Percentiles rank a stretch among this genome's conserved stretches.
These are phyloP conservation scores for Magallana nippona DNA, from an alignment of 2,888 invertebrate species.

Conservation along the genomic window DNA sequence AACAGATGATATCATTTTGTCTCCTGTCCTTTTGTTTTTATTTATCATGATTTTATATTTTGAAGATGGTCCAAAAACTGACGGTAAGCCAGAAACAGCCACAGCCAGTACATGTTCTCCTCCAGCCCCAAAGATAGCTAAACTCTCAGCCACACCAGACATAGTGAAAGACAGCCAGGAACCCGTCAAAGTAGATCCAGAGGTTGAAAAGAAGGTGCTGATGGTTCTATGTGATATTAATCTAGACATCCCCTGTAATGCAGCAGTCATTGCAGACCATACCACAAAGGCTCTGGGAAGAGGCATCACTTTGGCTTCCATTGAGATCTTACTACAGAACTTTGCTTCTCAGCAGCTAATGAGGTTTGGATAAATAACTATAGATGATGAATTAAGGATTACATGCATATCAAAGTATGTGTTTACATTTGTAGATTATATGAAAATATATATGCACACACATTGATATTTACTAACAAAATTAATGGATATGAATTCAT, in stretches of 20 bases:
- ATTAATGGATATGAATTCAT: too few species aligned
- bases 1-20: too few species aligned
- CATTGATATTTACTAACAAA: too few species aligned
- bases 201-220: conserved; percentile 85
- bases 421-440: too few species aligned
- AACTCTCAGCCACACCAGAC: background rate
- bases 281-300: conserved; percentile 82
- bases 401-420: background rate
- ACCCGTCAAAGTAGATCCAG: conserved; percentile 81
- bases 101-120: background rate
- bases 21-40: background rate
- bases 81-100: background rate
- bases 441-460: too few species aligned
- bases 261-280: conserved; percentile 84
- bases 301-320: conserved; percentile 83
- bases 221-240: conserved; percentile 86
- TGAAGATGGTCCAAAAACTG: background rate
- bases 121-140: background rate
- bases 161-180: background rate
- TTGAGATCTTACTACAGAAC: conserved; percentile 88
- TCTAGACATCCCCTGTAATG: conserved; percentile 87
- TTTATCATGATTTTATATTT: background rate
- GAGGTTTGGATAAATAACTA: conserved; percentile 66
- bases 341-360: conserved; percentile 89
- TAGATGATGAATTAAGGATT: background rate